Evolutionary conservation across 2,888 invertebrate species (phyloP).

Genomic region (Papilio elwesi): DNA sequence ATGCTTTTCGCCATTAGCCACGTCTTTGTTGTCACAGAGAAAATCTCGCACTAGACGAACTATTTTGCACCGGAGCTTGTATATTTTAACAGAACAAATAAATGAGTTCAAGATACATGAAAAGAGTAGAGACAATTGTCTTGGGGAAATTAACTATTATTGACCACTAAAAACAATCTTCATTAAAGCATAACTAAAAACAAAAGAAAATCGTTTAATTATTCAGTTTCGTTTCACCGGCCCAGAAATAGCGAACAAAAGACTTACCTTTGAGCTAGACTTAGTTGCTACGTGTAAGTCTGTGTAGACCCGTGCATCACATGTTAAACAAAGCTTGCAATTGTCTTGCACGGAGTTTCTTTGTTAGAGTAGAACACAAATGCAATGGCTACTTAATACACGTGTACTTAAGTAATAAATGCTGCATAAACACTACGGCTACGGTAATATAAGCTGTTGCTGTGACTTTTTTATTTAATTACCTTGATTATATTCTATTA

Average conservation of each 20-base stretch:
- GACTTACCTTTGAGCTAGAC: conserved; percentile 35
- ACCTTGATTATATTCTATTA: not conserved
- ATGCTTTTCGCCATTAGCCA: too few species aligned
- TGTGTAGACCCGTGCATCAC: conserved; percentile 2
- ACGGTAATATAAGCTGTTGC: not conserved
- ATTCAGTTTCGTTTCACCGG: conserved; percentile 34
- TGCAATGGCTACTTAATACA: conserved; percentile 31
- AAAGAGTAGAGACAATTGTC: too few species aligned
- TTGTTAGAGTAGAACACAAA: conserved; percentile 47
- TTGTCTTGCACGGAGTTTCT: conserved; percentile 51
- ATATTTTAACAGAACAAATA: too few species aligned
- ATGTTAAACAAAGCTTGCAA: conserved; percentile 43
- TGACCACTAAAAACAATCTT: conserved; percentile 15
- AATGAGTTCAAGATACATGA: too few species aligned
- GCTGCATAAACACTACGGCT: not conserved
- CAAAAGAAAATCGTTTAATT: conserved; percentile 37
- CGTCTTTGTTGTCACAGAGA: too few species aligned
- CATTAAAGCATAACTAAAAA: conserved; percentile 14
- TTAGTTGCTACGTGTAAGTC: conserved; percentile 11
- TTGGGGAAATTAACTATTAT: not conserved
- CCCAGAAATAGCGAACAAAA: conserved; percentile 40
- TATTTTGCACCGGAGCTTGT: too few species aligned
- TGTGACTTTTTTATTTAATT: not conserved
- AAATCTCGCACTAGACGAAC: too few species aligned
- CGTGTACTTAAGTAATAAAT: conserved; percentile 14